Evolutionary conservation across 2,797 vertebrate species (phyloP), one percentile per base, ranked within the genome.

Genomic region (Apogon talboti): DNA sequence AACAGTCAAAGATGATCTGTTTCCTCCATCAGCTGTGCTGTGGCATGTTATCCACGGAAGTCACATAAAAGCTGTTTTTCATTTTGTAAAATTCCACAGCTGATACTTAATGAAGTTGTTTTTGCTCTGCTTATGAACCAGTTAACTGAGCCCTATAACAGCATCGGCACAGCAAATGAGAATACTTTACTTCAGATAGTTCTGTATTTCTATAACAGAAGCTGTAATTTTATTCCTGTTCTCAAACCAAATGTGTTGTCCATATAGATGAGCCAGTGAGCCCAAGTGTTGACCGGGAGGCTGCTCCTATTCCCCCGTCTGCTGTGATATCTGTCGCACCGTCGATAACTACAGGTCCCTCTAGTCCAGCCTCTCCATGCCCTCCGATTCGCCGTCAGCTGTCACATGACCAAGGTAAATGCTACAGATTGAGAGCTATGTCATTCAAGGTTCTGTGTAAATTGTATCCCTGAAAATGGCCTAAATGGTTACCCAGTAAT

Each of bases 371-470:
- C 16, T 96, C 96, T 59, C 94, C 95, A 0, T 93, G 94, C 73
- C 96, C 95, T 81, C 88, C 95, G 81, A 96, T 99, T 87, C 95
- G 95, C 37, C 95, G 98, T 2, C 98, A 99, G 59, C 95, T 98
- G 71, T 99, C 98, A 78, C 97, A 99, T 79, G 98, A 99, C 90
- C 96, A 98, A 93, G 98, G 98, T 99, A 92, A 71, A 85, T 38
- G 1, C 10, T 28, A 30, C 18, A 52, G 14, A 14, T 35, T 35
- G 33, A 35, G 33, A 35, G 8, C 9, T 35, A 1, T 9, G 43
- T 16, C 49, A 35, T 15, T 44, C 38, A 37, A 42, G 12, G 16
- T 45, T 30, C 12, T 28, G 24, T 4, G 24, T 28, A 3, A 28
- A 28, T 6, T 28, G 24, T 21, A 15, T 24, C 35, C 12, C 15